A percentile compares a stretch with the other conserved stretches of the same genome.
These are phyloP conservation scores for Drosophila quinaria DNA, from an alignment of 2,888 invertebrate species.

Conservation along the genomic window DNA sequence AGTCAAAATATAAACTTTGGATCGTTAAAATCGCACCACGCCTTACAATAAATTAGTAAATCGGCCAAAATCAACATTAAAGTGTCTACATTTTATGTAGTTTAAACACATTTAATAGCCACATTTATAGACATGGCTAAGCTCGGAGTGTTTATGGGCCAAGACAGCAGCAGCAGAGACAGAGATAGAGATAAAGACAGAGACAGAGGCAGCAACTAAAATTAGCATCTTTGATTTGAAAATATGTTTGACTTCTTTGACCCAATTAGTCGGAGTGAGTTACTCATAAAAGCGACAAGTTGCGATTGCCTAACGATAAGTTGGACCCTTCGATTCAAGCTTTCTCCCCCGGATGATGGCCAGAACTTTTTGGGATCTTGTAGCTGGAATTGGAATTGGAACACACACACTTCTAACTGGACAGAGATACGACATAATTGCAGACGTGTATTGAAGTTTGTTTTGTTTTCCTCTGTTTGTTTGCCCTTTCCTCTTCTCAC, in stretches of 20 bases:
- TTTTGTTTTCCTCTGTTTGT: constrained; percentile 32
- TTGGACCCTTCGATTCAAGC: constrained; percentile 55
- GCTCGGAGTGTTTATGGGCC: constrained; percentile 37
- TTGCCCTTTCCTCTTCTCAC: constrained; percentile 7
- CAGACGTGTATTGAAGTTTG: constrained; percentile 50
- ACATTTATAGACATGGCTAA: constrained; percentile 35
- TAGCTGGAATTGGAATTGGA: constrained; percentile 29
- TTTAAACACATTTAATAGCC: constrained; percentile 55
- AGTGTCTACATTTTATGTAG: constrained; percentile 49
- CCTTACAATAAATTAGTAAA: constrained; percentile 50
- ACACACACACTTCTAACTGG: constrained; percentile 46
- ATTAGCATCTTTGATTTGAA: constrained; percentile 79
- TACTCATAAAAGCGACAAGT: constrained; percentile 69
- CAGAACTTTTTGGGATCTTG: constrained; percentile 8
- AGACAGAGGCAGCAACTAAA: constrained; percentile 27
- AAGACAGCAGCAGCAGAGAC: constrained; percentile 32
- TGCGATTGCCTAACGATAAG: constrained; percentile 64
- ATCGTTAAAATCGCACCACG: constrained; percentile 69
- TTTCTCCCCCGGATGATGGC: constrained; percentile 46
- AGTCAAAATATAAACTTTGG: constrained; percentile 45
- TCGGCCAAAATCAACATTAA: constrained; percentile 56
- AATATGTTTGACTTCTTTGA: constrained; percentile 57
- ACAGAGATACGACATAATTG: constrained; percentile 47
- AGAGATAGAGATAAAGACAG: background rate
- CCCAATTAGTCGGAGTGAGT: constrained; percentile 71